These are phyloP conservation scores for Idaea aversata DNA, from an alignment of 2,888 invertebrate species.

Conservation along the genomic window DNA sequence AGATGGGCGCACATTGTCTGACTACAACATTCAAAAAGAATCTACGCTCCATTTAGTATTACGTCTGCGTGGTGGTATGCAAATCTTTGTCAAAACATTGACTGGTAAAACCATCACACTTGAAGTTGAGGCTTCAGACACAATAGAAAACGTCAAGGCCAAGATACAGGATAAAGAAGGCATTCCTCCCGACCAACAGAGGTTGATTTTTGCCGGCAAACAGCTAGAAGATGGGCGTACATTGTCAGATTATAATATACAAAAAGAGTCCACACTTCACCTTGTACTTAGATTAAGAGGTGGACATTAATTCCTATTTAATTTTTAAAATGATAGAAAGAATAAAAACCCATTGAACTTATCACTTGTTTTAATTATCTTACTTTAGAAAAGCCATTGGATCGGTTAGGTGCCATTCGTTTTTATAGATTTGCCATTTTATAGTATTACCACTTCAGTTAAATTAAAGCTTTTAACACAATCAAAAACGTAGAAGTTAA, in stretches of 20 bases:
- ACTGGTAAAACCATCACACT: constrained; percentile 14
- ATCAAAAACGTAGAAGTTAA: neutral
- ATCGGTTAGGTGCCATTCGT: too few species aligned
- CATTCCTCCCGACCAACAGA: constrained; percentile 16
- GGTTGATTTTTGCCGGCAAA: constrained; percentile 18
- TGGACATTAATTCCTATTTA: constrained; percentile 16
- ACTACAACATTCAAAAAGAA: constrained; percentile 11
- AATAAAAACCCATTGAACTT: constrained; percentile 8
- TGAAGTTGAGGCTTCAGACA: constrained; percentile 14
- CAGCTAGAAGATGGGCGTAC: constrained; percentile 17
- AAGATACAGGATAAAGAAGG: constrained; percentile 18
- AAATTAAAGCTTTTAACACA: neutral
- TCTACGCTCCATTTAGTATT: constrained; percentile 4
- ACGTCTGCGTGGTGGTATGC: constrained; percentile 17
- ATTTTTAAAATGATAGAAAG: neutral
- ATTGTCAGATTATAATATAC: constrained; percentile 16
- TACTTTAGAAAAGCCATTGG: neutral
- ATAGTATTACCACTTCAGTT: neutral
- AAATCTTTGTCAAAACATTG: constrained; percentile 14
- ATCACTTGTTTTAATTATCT: neutral
- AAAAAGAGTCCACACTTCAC: constrained; percentile 21
- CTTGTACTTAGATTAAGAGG: constrained; percentile 27
- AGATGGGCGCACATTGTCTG: constrained; percentile 17
- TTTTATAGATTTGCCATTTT: neutral
- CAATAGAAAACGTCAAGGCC: constrained; percentile 14